Conservation (phyloP, 2,113 vertebrate genomes). For the Nicator chloris region DNA sequence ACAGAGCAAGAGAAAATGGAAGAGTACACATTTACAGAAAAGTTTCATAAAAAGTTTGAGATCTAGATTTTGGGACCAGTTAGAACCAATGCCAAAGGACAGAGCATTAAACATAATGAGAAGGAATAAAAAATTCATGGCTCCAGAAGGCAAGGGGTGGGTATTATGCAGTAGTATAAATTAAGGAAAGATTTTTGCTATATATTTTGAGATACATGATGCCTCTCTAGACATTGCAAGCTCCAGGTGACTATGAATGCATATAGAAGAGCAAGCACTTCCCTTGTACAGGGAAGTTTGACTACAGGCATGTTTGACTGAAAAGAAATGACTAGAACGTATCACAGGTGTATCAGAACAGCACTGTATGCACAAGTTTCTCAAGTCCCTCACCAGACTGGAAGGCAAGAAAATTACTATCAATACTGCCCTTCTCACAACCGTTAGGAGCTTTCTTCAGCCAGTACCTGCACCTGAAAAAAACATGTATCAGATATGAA, state of each 20-base stretch:
- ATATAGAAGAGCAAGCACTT: neutral
- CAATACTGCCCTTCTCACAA: neutral
- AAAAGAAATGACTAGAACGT: neutral
- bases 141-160: neutral
- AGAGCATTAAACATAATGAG: neutral
- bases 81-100: neutral
- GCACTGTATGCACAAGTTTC: neutral
- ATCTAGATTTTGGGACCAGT: neutral
- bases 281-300: no score
- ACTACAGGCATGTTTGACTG: neutral
- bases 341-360: neutral
- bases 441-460: neutral
- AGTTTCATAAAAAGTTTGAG: neutral
- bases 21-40: neutral
- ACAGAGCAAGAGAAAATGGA: neutral
- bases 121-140: neutral
- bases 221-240: neutral
- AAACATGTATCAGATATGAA: accelerated
- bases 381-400: neutral
- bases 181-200: neutral
- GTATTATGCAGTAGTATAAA: neutral
- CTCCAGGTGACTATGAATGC: neutral
- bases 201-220: neutral
- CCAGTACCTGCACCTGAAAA: neutral
- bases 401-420: neutral